phyloP scores from a whole-genome alignment of 2,888 invertebrate genomes.

The Epinotia bilunana region DNA sequence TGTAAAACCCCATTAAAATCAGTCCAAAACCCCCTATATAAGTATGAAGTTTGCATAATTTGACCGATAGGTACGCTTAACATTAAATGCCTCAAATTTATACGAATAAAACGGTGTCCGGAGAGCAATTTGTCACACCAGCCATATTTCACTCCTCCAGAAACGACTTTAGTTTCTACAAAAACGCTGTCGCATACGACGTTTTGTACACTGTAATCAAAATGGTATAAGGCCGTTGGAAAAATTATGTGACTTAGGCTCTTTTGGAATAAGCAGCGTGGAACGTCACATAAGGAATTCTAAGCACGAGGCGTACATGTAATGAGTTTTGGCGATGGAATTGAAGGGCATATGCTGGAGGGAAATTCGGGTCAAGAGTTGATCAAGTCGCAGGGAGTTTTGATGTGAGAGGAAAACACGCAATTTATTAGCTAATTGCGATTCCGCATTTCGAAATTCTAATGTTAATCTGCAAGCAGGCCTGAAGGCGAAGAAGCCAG shows the following conservation, averaged over 20 bases:
- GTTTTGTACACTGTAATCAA: not conserved
- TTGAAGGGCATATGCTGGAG: not conserved
- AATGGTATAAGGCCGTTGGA: not conserved
- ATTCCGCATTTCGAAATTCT: too few species aligned
- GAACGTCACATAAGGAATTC: conserved; percentile 22
- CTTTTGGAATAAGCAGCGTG: not conserved
- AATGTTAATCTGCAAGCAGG: too few species aligned
- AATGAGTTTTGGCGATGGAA: conserved; percentile 29
- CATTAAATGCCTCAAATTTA: conserved; percentile 32
- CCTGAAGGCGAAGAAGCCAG: too few species aligned
- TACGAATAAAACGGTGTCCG: conserved; percentile 31
- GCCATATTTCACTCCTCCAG: not conserved
- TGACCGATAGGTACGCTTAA: not conserved
- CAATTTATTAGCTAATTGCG: not conserved
- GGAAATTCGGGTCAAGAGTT: conserved; percentile 27
- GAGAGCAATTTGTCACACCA: conserved; percentile 36
- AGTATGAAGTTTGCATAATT: conserved; percentile 6
- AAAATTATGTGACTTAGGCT: not conserved
- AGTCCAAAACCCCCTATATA: not conserved
- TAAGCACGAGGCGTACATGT: conserved; percentile 24
- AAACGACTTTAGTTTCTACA: not conserved
- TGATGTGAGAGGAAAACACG: not conserved
- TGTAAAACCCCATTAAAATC: conserved; percentile 14
- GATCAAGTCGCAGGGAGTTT: conserved; percentile 1
- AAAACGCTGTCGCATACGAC: not conserved